Evolutionary conservation across 2,113 vertebrate genomes (phyloP).

Genomic region (Osmerus eperlanus): DNA sequence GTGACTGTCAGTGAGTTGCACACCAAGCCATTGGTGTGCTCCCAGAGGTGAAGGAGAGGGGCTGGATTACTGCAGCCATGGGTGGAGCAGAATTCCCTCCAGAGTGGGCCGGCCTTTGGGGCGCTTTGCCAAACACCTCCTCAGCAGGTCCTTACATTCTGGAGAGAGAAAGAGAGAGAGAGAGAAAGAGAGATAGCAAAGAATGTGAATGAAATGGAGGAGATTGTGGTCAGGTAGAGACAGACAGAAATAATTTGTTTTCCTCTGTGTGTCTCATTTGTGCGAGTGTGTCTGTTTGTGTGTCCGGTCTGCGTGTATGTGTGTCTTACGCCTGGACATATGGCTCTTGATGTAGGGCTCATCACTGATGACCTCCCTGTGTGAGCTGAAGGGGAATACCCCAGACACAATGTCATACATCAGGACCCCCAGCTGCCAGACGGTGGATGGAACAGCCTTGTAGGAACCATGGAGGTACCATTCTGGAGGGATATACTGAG

Average conservation of each 20-base stretch:
- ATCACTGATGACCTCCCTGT: constrained; percentile 57
- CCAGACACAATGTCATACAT: constrained; percentile 73
- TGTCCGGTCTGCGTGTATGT: not conserved
- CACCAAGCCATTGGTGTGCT: too few relatives aligned
- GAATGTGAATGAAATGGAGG: too few relatives aligned
- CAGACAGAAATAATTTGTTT: not conserved
- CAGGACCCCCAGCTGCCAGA: constrained; percentile 71
- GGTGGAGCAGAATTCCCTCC: not conserved
- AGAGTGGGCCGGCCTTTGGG: constrained; percentile 2
- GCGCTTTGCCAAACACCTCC: constrained; percentile 9
- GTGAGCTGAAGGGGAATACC: constrained; percentile 69
- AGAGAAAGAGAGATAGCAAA: not conserved
- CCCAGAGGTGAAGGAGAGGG: too few relatives aligned
- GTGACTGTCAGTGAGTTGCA: too few relatives aligned
- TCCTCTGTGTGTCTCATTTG: not conserved
- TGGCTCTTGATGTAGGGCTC: constrained; percentile 8
- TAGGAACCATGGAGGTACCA: constrained; percentile 59
- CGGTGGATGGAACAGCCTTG: constrained; percentile 60
- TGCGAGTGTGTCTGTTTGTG: not conserved
- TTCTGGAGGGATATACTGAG: constrained; percentile 11
- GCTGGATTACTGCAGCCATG: not conserved
- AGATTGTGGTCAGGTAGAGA: too few relatives aligned
- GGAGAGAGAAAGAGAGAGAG: not conserved
- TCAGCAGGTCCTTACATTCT: not conserved
- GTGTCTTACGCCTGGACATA: constrained; percentile 2